These are phyloP conservation scores for Onychostoma macrolepis DNA, from an alignment of 2,113 vertebrate species.

Conservation along the genomic window DNA sequence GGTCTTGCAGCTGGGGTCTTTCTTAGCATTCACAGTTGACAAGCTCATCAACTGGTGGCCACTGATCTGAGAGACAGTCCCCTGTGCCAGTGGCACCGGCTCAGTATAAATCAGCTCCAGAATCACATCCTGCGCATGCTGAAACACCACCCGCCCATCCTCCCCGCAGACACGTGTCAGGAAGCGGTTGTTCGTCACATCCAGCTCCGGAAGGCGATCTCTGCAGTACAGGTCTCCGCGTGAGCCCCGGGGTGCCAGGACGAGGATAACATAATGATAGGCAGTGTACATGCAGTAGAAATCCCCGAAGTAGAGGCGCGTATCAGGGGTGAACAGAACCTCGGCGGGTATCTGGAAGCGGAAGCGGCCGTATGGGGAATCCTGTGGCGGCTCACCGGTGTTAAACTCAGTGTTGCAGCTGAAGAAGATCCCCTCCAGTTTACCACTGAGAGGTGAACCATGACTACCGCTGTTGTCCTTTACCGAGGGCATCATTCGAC, in stretches of 20 bases:
- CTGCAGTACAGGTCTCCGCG: constrained; percentile 95
- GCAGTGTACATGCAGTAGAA: constrained; percentile 99
- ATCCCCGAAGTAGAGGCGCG: constrained; percentile 97
- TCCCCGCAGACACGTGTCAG: constrained; percentile 88
- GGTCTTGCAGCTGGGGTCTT: constrained; percentile 99
- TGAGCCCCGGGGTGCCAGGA: constrained; percentile 91
- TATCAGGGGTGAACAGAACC: constrained; percentile 90
- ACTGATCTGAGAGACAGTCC: constrained; percentile 94
- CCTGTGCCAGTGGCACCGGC: constrained; percentile 89
- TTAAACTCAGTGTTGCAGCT: constrained; percentile 99
- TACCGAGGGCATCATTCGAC: constrained; percentile 90
- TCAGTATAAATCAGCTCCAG: constrained; percentile 99
- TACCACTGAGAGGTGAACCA: constrained; percentile 96
- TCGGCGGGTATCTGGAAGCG: constrained; percentile 90
- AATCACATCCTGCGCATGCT: constrained; percentile 97
- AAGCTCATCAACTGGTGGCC: constrained; percentile 98
- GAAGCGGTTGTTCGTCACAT: constrained; percentile 92
- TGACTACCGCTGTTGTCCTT: constrained; percentile 99
- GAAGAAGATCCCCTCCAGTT: constrained; percentile 95
- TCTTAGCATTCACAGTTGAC: constrained; percentile 97
- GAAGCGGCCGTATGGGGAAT: constrained; percentile 96
- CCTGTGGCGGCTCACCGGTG: constrained; percentile 94
- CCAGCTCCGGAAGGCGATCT: constrained; percentile 92
- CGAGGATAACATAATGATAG: constrained; percentile 98
- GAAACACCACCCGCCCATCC: constrained; percentile 84